Evolutionary conservation across 2,797 vertebrate genomes (phyloP).

Genomic region (Halcyon smyrnensis): DNA sequence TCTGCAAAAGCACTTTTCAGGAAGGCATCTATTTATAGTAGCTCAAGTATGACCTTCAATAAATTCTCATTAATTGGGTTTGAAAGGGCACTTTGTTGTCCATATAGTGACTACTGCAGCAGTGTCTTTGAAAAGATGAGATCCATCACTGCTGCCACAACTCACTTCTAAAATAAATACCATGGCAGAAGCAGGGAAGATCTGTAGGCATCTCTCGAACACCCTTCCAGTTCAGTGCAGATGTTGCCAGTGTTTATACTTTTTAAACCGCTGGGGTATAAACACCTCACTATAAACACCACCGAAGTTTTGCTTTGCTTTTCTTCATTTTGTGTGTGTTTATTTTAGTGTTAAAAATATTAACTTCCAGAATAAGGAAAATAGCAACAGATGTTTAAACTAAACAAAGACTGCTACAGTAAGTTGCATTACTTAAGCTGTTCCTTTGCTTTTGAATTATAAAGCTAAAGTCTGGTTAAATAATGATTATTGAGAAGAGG

Average conservation of each 20-base stretch:
- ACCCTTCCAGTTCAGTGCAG: constrained; percentile 43
- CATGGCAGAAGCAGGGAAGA: not conserved
- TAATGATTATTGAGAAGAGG: not conserved
- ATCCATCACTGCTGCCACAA: constrained; percentile 20
- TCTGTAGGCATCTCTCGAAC: constrained; percentile 35
- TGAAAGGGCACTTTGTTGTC: not conserved
- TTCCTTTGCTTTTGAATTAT: constrained; percentile 24
- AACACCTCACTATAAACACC: constrained; percentile 70
- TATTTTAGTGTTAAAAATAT: constrained; percentile 77
- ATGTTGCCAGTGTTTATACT: constrained; percentile 67
- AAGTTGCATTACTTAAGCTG: not conserved
- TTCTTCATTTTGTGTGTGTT: constrained; percentile 71
- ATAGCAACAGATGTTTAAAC: constrained; percentile 73
- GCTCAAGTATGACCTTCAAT: not conserved
- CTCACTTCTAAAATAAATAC: not conserved
- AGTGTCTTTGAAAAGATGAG: not conserved
- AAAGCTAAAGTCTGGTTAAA: constrained; percentile 35
- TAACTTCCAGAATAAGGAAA: constrained; percentile 74
- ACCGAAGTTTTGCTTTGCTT: constrained; percentile 66
- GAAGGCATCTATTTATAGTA: not conserved
- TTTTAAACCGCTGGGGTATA: constrained; percentile 63
- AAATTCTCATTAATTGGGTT: not conserved
- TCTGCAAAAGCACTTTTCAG: constrained; percentile 29
- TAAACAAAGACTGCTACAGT: constrained; percentile 56
- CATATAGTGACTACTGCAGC: not conserved